phyloP scores from a whole-genome alignment of 2,888 invertebrate genomes.

The Kuschelorhynchus macadamiae region DNA sequence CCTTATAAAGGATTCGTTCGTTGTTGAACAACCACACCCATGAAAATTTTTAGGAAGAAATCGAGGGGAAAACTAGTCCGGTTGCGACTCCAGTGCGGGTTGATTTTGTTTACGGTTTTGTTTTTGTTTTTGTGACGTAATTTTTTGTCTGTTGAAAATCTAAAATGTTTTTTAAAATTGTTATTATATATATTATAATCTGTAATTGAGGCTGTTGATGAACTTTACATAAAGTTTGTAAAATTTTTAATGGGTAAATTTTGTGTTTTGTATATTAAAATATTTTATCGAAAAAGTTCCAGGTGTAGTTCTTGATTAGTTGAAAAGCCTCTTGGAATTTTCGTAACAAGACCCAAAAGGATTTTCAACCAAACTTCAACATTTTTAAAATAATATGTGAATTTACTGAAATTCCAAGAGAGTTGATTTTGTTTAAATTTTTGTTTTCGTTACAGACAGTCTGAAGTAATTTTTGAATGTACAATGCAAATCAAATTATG shows the following conservation, averaged over 20 bases:
- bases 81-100: constrained; percentile 14
- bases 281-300: constrained; percentile 15
- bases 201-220: constrained; percentile 42
- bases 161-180: constrained; percentile 50
- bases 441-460: constrained; percentile 8
- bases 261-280: constrained; percentile 24
- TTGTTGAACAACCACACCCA: too few species aligned
- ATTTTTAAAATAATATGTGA: too few species aligned
- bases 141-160: constrained; percentile 52
- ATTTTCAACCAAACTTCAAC: too few species aligned
- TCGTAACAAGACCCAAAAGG: too few species aligned
- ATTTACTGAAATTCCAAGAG: background rate
- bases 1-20: too few species aligned
- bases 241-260: constrained; percentile 17
- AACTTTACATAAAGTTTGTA: constrained; percentile 32
- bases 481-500: background rate
- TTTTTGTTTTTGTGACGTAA: constrained; percentile 52
- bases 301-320: background rate
- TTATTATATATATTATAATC: constrained; percentile 35
- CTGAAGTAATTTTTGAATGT: constrained; percentile 22
- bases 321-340: constrained; percentile 6
- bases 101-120: constrained; percentile 41
- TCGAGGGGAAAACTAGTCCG: too few species aligned
- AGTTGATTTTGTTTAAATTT: constrained; percentile 4
- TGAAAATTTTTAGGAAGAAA: too few species aligned